phyloP scores from a whole-genome alignment of 2,113 vertebrate genomes.

The Danio rerio region DNA sequence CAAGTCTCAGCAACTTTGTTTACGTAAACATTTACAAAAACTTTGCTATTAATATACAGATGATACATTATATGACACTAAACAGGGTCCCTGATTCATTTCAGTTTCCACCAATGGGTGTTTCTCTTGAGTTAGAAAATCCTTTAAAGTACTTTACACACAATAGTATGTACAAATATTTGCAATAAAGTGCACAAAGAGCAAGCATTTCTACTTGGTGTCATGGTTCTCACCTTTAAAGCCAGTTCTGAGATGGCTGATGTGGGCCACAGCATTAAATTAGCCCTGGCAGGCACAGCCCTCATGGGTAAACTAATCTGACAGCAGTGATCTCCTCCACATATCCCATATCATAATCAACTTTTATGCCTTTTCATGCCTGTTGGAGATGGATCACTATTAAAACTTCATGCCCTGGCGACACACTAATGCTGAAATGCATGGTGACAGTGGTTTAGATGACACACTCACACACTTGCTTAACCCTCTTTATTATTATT shows the following conservation, averaged over 20 bases:
- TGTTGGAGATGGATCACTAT: conserved; percentile 34
- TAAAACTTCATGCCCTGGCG: conserved; percentile 15
- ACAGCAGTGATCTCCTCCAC: conserved; percentile 48
- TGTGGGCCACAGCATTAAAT: conserved; percentile 44
- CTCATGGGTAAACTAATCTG: conserved; percentile 43
- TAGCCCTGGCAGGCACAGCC: conserved; percentile 45
- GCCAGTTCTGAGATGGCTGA: conserved; percentile 8
- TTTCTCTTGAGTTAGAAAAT: not conserved
- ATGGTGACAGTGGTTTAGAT: conserved; percentile 26
- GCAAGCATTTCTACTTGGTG: not conserved
- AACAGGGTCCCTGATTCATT: not conserved
- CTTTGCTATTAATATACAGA: too few relatives aligned
- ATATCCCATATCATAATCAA: conserved; percentile 52
- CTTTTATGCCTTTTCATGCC: conserved; percentile 48
- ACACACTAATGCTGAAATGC: conserved; percentile 10
- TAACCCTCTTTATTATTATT: not conserved
- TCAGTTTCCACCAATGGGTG: not conserved
- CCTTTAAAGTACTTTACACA: not conserved
- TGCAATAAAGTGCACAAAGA: not conserved
- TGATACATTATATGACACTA: not conserved
- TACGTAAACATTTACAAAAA: too few relatives aligned
- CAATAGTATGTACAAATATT: too few relatives aligned
- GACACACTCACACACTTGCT: not conserved
- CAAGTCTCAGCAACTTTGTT: too few relatives aligned
- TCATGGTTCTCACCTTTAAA: conserved; percentile 25